Evolutionary conservation across 1,140 invertebrate genomes (phyloP).

Genomic region (Hyposmocoma kahamanoa): DNA sequence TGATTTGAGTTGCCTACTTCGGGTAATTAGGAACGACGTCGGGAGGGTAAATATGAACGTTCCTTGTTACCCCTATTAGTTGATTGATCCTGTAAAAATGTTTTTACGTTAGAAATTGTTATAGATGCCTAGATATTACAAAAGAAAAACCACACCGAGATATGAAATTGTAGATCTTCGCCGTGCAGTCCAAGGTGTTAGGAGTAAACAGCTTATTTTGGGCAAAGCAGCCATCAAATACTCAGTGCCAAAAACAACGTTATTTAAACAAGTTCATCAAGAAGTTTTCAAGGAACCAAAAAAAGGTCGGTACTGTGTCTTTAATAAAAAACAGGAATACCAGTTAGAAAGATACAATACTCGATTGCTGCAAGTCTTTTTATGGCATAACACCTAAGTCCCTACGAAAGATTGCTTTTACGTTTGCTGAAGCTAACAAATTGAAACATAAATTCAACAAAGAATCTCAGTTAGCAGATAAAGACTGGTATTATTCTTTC

Average conservation of each 20-base stretch:
- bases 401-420: constrained; percentile 19
- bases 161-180: constrained; percentile 1
- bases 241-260: constrained; percentile 3
- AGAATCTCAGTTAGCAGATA: constrained; percentile 32
- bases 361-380: constrained; percentile 21
- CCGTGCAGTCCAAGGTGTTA: constrained; percentile 1
- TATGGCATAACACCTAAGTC: constrained; percentile 21
- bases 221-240: constrained; percentile 6
- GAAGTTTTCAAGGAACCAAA: constrained; percentile 4
- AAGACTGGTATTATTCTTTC: constrained; percentile 45
- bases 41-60: constrained; percentile 11
- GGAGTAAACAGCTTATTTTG: not conserved
- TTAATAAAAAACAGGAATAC: constrained; percentile 13
- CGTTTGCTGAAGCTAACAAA: constrained; percentile 15
- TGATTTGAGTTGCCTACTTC: constrained; percentile 9
- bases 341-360: constrained; percentile 17
- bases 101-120: constrained; percentile 14
- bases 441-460: constrained; percentile 15
- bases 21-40: constrained; percentile 11
- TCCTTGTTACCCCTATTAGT: constrained; percentile 2
- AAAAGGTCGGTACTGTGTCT: constrained; percentile 9
- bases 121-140: constrained; percentile 5
- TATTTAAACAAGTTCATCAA: not conserved
- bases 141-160: constrained; percentile 1
- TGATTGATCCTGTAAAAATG: constrained; percentile 5